phyloP scores from a whole-genome alignment of 2,888 invertebrate species.

The Acrocyrtus sp. region DNA sequence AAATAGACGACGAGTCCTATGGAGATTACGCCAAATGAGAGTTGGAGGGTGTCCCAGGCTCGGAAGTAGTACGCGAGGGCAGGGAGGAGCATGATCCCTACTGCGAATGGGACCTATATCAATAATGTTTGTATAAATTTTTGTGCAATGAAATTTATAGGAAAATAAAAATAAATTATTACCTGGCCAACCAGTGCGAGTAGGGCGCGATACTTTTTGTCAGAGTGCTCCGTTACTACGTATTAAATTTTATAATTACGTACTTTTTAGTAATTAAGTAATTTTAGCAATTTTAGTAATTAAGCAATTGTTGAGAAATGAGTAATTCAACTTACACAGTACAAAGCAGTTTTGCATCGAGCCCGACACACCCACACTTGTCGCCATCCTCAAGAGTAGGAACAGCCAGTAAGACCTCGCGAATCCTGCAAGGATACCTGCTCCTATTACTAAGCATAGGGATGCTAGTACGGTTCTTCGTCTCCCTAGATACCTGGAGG shows the following conservation, averaged over 20 bases:
- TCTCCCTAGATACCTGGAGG: constrained; percentile 57
- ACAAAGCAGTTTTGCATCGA: constrained; percentile 61
- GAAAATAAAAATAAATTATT: no score
- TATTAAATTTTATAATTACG: no score
- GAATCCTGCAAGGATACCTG: constrained; percentile 56
- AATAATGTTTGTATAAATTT: no score
- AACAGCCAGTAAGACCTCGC: constrained; percentile 58
- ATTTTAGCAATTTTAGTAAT: no score
- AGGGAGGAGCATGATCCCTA: constrained; percentile 61
- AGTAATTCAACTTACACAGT: constrained; percentile 55
- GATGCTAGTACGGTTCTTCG: constrained; percentile 55
- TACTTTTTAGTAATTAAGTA: no score
- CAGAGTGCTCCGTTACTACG: constrained; percentile 61
- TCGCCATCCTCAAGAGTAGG: constrained; percentile 55
- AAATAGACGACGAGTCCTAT: constrained; percentile 48
- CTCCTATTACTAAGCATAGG: constrained; percentile 36
- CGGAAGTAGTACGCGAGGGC: constrained; percentile 54
- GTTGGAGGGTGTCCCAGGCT: constrained; percentile 56
- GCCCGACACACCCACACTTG: constrained; percentile 60
- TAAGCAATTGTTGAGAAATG: no score
- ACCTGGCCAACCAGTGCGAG: constrained; percentile 57
- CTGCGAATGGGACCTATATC: constrained; percentile 60
- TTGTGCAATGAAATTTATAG: no score
- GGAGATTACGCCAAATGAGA: constrained; percentile 58
- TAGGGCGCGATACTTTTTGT: constrained; percentile 51